These are phyloP conservation scores for Limnephilus lunatus DNA, from an alignment of 2,888 invertebrate species.

Conservation along the genomic window DNA sequence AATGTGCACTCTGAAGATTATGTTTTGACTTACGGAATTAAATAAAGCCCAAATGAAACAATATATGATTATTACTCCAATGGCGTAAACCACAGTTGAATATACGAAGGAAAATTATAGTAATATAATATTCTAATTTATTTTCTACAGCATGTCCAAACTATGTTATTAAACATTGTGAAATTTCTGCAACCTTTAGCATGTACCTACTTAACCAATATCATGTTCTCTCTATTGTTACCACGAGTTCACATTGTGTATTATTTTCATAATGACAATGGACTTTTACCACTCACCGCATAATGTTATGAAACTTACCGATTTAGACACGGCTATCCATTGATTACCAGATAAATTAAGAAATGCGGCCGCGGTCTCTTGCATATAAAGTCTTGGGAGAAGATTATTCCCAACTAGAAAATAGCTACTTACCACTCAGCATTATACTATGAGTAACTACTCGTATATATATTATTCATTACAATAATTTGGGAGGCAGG, in stretches of 20 bases:
- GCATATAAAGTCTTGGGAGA: constrained; percentile 80
- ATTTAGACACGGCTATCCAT: constrained; percentile 74
- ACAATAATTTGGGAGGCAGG: too few relatives aligned
- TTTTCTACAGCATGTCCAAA: background rate
- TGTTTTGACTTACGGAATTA: too few relatives aligned
- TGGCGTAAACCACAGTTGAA: too few relatives aligned
- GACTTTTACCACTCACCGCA: constrained; percentile 14
- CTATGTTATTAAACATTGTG: background rate
- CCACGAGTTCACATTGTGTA: background rate
- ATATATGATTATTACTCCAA: too few relatives aligned
- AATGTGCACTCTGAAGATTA: too few relatives aligned
- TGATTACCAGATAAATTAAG: constrained; percentile 69
- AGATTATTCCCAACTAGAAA: constrained; percentile 79
- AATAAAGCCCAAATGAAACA: too few relatives aligned
- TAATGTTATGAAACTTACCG: constrained; percentile 69
- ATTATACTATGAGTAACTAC: too few relatives aligned
- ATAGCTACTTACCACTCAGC: constrained; percentile 75
- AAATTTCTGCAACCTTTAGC: background rate
- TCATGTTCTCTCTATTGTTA: background rate
- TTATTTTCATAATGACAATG: background rate
- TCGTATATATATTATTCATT: too few relatives aligned
- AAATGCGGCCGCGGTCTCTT: constrained; percentile 68
- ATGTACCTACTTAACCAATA: background rate
- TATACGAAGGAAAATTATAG: background rate
- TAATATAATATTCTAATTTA: background rate